phyloP scores from a whole-genome alignment of 2,797 vertebrate species.

The Hafferia zeledoni region DNA sequence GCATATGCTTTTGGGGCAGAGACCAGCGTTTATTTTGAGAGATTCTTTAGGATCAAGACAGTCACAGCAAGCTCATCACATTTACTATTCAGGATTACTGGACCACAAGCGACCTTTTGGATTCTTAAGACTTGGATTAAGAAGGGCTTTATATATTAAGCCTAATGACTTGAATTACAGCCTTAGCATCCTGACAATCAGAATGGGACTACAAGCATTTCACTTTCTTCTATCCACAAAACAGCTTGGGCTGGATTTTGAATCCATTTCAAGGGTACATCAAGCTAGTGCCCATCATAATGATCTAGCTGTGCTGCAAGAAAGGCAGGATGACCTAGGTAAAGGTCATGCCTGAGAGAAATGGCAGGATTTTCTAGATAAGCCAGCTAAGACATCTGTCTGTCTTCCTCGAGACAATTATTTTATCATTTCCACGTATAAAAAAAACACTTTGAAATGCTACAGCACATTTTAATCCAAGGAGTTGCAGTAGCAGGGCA shows the following conservation, averaged over 20 bases:
- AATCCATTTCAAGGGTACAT: constrained; percentile 10
- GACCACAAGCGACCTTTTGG: constrained; percentile 55
- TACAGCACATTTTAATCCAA: background rate
- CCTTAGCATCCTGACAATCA: constrained; percentile 41
- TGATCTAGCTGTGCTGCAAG: background rate
- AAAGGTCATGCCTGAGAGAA: background rate
- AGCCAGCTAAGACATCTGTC: constrained; percentile 20
- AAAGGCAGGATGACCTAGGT: constrained; percentile 13
- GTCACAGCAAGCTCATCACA: constrained; percentile 8
- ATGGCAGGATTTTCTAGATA: constrained; percentile 34
- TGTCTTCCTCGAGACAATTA: background rate
- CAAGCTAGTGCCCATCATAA: background rate
- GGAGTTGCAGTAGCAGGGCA: background rate
- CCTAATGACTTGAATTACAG: constrained; percentile 61
- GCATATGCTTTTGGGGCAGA: constrained; percentile 17
- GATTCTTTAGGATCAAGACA: constrained; percentile 46
- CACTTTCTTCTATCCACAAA: constrained; percentile 32
- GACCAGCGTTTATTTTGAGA: constrained; percentile 2
- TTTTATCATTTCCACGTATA: constrained; percentile 2
- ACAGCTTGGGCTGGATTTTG: constrained; percentile 15
- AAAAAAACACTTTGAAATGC: background rate
- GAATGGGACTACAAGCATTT: constrained; percentile 26
- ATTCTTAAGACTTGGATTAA: constrained; percentile 64
- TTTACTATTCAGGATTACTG: constrained; percentile 48
- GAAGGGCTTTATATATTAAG: constrained; percentile 46